Percentiles rank a stretch among this genome's conserved stretches.
Conservation (phyloP, 1,140 invertebrate species). For the Eumeta japonica region DNA sequence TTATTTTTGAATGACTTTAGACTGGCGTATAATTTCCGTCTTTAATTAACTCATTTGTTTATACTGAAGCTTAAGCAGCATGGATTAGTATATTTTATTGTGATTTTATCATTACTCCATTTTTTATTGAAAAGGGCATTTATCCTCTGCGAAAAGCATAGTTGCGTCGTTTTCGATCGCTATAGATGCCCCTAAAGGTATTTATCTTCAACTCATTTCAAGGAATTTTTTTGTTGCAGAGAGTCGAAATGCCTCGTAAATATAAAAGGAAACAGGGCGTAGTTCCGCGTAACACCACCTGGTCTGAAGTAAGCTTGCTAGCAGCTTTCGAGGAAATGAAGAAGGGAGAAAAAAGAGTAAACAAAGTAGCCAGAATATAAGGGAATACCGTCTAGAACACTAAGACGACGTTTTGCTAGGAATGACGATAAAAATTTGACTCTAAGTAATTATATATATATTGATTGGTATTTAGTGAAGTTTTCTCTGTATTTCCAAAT, state of each 20-base stretch:
- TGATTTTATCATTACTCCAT: not conserved
- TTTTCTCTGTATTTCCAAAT: not conserved
- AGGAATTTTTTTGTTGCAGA: slow-evolving; percentile 4
- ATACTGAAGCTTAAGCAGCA: too few relatives aligned
- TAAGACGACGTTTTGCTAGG: not conserved
- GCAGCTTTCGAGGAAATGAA: slow-evolving; percentile 3
- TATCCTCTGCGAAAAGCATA: not conserved
- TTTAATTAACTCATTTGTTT: too few relatives aligned
- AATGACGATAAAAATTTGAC: not conserved
- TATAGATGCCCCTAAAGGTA: slow-evolving; percentile 2
- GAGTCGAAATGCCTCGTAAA: slow-evolving; percentile 9
- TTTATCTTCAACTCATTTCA: not conserved
- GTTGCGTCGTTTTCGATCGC: not conserved
- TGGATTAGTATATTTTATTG: too few relatives aligned
- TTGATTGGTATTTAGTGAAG: not conserved
- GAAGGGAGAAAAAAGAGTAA: not conserved
- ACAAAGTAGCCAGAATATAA: slow-evolving; percentile 4
- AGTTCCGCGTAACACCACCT: slow-evolving; percentile 9
- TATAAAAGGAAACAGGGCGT: slow-evolving; percentile 1
- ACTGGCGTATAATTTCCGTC: too few relatives aligned
- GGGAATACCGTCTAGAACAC: slow-evolving; percentile 3
- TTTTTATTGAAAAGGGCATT: slow-evolving; percentile 1
- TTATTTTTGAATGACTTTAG: slow-evolving; percentile 2
- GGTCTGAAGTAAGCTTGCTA: slow-evolving; percentile 14
- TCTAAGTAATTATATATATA: not conserved